Conservation (phyloP, 2,797 vertebrate genomes). For the Sebastiscus tertius region DNA sequence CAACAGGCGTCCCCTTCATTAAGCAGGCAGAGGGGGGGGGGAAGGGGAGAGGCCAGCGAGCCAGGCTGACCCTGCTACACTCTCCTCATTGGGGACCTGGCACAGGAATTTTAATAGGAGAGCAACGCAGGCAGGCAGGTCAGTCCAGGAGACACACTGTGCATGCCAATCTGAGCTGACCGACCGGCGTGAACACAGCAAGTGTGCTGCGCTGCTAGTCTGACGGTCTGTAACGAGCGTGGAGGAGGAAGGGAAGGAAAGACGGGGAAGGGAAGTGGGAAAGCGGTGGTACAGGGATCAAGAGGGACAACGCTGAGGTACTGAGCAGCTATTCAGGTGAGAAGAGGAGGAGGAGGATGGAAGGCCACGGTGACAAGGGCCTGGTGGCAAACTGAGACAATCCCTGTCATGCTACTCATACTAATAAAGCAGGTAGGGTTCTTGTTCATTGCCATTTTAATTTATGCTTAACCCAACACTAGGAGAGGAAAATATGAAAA, state of each 20-base stretch:
- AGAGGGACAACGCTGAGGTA: constrained; percentile 55
- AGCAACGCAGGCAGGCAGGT: constrained; percentile 73
- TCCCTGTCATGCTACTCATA: constrained; percentile 28
- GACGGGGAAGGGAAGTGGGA: constrained; percentile 45
- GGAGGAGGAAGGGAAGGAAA: constrained; percentile 37
- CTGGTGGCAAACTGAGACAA: constrained; percentile 36
- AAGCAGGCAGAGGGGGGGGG: constrained; percentile 67
- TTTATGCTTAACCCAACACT: constrained; percentile 24
- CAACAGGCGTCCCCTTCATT: constrained; percentile 80
- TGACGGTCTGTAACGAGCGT: constrained; percentile 61
- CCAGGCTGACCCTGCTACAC: constrained; percentile 74
- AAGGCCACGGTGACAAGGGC: constrained; percentile 46
- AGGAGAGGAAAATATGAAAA: constrained; percentile 19
- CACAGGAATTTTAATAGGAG: constrained; percentile 82
- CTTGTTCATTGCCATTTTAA: constrained; percentile 26
- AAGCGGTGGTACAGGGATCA: constrained; percentile 60
- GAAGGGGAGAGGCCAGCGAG: constrained; percentile 69
- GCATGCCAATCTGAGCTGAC: constrained; percentile 80
- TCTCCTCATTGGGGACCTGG: constrained; percentile 78
- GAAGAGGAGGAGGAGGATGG: constrained; percentile 27
- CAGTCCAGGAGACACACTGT: constrained; percentile 66
- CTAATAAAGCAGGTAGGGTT: constrained; percentile 46
- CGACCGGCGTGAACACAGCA: constrained; percentile 63
- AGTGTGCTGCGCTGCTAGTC: constrained; percentile 52
- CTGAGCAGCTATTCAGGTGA: constrained; percentile 61